Percentiles rank a stretch among this genome's conserved stretches.
phyloP scores from a whole-genome alignment of 2,888 invertebrate genomes.

The Nomada ruficornis region DNA sequence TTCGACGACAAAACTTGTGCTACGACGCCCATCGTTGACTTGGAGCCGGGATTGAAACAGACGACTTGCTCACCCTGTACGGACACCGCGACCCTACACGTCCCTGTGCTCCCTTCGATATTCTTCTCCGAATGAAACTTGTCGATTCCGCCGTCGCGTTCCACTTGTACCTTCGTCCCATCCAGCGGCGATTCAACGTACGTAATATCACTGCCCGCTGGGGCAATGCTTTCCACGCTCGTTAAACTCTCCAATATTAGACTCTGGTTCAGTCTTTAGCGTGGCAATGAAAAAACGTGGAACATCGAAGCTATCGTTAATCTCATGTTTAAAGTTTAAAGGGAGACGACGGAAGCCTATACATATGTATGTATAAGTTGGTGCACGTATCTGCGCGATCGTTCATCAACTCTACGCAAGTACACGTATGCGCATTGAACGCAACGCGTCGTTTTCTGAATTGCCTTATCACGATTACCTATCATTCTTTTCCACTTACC shows the following conservation, averaged over 20 bases:
- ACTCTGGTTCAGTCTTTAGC: slow-evolving; percentile 87
- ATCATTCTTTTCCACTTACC: slow-evolving; percentile 85
- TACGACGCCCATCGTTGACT: slow-evolving; percentile 57
- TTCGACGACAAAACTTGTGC: slow-evolving; percentile 49
- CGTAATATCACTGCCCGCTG: background rate
- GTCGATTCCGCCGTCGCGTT: background rate
- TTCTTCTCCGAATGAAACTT: slow-evolving; percentile 51
- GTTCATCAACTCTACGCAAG: background rate
- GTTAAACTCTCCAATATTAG: slow-evolving; percentile 84
- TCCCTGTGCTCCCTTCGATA: background rate
- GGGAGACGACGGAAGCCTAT: background rate
- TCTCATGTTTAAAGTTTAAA: background rate
- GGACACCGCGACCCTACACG: slow-evolving; percentile 74
- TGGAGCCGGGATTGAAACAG: slow-evolving; percentile 73
- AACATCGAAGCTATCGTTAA: background rate
- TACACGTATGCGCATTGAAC: too few species aligned
- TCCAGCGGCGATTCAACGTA: slow-evolving; percentile 59
- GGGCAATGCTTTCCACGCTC: slow-evolving; percentile 57
- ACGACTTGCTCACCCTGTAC: slow-evolving; percentile 78
- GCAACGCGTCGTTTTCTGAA: background rate
- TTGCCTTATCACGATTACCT: background rate
- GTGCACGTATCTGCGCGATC: background rate
- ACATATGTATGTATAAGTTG: background rate
- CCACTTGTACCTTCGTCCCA: slow-evolving; percentile 23
- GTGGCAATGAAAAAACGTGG: slow-evolving; percentile 4